phyloP scores from a whole-genome alignment of 2,797 vertebrate genomes.

The Schizopygopsis malacanthus region DNA sequence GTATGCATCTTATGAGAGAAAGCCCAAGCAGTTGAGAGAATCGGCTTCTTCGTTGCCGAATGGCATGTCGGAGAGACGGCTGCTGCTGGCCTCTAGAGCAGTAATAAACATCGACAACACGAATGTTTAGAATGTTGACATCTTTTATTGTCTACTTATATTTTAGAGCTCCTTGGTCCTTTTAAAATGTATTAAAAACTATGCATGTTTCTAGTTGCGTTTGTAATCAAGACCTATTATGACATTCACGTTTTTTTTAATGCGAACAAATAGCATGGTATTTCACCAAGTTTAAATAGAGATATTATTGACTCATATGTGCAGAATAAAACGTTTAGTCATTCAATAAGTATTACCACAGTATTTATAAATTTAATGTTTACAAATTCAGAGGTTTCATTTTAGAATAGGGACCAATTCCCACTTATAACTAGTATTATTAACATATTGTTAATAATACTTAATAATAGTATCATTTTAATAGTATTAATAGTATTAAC shows the following conservation, averaged over 20 bases:
- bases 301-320: background rate
- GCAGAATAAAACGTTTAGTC: background rate
- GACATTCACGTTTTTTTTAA: background rate
- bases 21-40: no score
- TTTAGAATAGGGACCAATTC: background rate
- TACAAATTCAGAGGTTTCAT: background rate
- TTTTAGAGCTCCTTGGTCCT: background rate
- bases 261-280: background rate
- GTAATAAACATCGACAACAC: background rate
- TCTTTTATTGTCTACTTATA: background rate
- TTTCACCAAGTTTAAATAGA: background rate
- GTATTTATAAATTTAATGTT: background rate
- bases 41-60: constrained; percentile 2
- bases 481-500: no score
- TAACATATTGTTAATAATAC: background rate
- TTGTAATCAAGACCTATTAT: background rate
- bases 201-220: background rate
- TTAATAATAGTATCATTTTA: no score
- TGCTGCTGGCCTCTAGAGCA: background rate
- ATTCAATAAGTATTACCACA: background rate
- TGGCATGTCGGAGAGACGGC: no score
- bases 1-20: no score
- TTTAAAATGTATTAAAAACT: background rate
- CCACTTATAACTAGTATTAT: no score
- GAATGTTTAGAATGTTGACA: background rate